Conservation (phyloP, 1,140 invertebrate genomes). For the Heliconius himera region DNA sequence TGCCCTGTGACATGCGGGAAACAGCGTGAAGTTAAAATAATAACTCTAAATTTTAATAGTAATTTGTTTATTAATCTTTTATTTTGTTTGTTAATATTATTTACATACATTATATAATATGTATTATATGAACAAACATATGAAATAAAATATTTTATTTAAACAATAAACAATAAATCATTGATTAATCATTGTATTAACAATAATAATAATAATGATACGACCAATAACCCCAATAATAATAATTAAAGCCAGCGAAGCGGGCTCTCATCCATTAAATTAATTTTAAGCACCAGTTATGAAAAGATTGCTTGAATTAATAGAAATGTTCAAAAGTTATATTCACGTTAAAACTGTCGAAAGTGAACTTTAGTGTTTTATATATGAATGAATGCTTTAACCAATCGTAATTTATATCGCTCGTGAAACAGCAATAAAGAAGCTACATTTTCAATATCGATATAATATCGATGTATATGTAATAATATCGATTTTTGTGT, state of each 20-base stretch:
- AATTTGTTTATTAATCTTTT: too few species aligned
- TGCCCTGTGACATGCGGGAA: too few species aligned
- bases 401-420: neutral
- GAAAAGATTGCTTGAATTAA: neutral
- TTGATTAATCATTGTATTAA: neutral
- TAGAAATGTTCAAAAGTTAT: neutral
- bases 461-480: too few species aligned
- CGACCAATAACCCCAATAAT: neutral
- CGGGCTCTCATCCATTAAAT: neutral
- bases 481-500: conserved; percentile 5
- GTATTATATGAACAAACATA: too few species aligned
- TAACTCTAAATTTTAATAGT: too few species aligned
- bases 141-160: too few species aligned
- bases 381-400: neutral
- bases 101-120: too few species aligned
- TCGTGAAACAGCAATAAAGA: conserved; percentile 8
- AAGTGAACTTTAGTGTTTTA: neutral
- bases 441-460: neutral
- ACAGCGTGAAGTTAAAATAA: too few species aligned
- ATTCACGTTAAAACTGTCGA: neutral
- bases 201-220: neutral
- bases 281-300: neutral
- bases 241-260: neutral
- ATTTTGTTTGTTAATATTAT: too few species aligned
- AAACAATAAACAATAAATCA: too few species aligned